These are phyloP conservation scores for Pogonomyrmex barbatus DNA, from an alignment of 1,140 invertebrate species.

Conservation along the genomic window DNA sequence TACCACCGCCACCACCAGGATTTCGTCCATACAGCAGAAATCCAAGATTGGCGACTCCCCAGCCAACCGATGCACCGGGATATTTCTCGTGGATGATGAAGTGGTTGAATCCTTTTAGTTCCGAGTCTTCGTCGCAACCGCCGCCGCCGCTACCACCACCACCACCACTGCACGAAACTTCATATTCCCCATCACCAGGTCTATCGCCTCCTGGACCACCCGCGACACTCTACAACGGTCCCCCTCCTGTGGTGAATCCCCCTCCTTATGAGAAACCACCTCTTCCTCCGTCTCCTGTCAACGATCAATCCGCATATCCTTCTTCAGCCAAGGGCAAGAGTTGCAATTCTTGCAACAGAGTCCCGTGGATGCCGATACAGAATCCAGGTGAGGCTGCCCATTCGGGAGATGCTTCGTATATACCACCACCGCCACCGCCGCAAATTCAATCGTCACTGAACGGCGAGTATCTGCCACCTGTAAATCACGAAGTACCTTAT, in stretches of 20 bases:
- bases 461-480: constrained; percentile 34
- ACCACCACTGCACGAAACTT: not conserved
- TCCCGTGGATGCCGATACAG: constrained; percentile 92
- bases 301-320: constrained; percentile 44
- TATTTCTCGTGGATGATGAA: constrained; percentile 80
- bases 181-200: not conserved
- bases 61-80: constrained; percentile 65
- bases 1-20: constrained; percentile 76
- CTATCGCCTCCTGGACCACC: not conserved
- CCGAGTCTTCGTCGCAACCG: constrained; percentile 20
- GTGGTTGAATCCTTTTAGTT: constrained; percentile 82
- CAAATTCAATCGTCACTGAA: not conserved
- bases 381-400: constrained; percentile 8
- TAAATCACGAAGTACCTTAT: not conserved
- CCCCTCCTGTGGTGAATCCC: not conserved
- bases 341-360: constrained; percentile 91
- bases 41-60: constrained; percentile 56
- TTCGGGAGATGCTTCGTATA: not conserved
- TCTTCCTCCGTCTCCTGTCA: not conserved
- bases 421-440: not conserved
- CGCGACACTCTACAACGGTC: not conserved
- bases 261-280: constrained; percentile 22
- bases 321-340: constrained; percentile 80
- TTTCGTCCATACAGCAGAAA: constrained; percentile 57
- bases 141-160: constrained; percentile 1